Evolutionary conservation across 1,140 invertebrate species (phyloP).

Genomic region (Tetramorium simillimum): DNA sequence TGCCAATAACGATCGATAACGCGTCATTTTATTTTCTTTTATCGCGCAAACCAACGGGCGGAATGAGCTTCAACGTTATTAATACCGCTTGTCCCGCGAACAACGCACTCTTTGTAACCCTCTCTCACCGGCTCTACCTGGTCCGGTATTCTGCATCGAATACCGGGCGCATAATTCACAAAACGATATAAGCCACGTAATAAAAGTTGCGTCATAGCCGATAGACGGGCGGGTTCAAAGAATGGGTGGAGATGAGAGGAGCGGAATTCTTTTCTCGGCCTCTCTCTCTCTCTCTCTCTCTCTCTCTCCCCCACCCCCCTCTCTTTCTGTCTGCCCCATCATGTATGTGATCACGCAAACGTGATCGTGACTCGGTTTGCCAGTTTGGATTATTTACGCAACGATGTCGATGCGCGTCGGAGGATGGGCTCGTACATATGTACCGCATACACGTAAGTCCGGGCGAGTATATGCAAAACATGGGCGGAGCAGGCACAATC

Average conservation of each 20-base stretch:
- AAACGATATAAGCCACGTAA: slow-evolving; percentile 57
- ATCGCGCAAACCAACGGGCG: slow-evolving; percentile 40
- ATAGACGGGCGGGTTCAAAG: slow-evolving; percentile 44
- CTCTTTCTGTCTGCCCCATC: background rate
- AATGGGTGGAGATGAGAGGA: slow-evolving; percentile 43
- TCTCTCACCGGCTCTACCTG: slow-evolving; percentile 31
- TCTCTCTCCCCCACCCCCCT: background rate
- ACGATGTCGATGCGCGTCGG: slow-evolving; percentile 61
- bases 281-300: background rate
- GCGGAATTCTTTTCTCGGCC: slow-evolving; percentile 32
- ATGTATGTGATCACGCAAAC: slow-evolving; percentile 9
- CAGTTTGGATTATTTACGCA: slow-evolving; percentile 70
- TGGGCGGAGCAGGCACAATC: slow-evolving; percentile 79
- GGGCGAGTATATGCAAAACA: slow-evolving; percentile 77
- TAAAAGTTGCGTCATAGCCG: slow-evolving; percentile 53
- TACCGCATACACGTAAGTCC: slow-evolving; percentile 69
- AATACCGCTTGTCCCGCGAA: slow-evolving; percentile 56
- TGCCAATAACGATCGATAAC: slow-evolving; percentile 51
- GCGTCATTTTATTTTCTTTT: slow-evolving; percentile 47
- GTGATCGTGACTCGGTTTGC: slow-evolving; percentile 40
- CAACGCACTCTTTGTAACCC: slow-evolving; percentile 57
- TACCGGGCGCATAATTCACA: slow-evolving; percentile 54
- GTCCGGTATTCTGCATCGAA: slow-evolving; percentile 51
- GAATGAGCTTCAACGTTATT: slow-evolving; percentile 56
- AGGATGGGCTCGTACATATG: slow-evolving; percentile 58